A percentile compares a stretch with the other conserved stretches of the same genome.
Evolutionary conservation across 2,113 vertebrate species (phyloP).

Genomic region (Zosterops lateralis): DNA sequence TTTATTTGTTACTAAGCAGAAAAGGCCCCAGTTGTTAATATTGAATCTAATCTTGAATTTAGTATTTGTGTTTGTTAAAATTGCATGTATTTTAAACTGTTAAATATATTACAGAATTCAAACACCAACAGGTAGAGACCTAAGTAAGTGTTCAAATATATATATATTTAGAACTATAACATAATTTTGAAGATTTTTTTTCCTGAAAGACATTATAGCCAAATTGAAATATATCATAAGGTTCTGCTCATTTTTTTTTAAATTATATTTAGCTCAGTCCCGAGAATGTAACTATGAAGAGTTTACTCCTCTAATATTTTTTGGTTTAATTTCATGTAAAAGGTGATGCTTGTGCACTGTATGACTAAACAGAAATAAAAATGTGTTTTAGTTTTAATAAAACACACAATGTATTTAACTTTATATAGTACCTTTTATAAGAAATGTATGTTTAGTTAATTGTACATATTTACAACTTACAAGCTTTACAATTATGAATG

Average conservation of each 20-base stretch:
- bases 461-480: background rate
- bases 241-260: background rate
- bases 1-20: background rate
- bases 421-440: background rate
- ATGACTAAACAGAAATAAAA: background rate
- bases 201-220: background rate
- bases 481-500: background rate
- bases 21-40: background rate
- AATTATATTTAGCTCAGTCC: background rate
- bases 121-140: background rate
- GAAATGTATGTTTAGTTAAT: background rate
- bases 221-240: background rate
- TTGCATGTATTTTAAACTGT: background rate
- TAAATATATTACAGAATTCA: background rate
- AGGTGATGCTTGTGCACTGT: background rate
- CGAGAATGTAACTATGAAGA: background rate
- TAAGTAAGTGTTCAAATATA: background rate
- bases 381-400: background rate
- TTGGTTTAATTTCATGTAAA: background rate
- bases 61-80: background rate
- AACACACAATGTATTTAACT: background rate
- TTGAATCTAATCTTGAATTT: background rate
- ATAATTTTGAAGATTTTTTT: background rate
- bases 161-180: background rate
- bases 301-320: background rate